phyloP scores from a whole-genome alignment of 2,113 vertebrate genomes.

The Platichthys stellatus region DNA sequence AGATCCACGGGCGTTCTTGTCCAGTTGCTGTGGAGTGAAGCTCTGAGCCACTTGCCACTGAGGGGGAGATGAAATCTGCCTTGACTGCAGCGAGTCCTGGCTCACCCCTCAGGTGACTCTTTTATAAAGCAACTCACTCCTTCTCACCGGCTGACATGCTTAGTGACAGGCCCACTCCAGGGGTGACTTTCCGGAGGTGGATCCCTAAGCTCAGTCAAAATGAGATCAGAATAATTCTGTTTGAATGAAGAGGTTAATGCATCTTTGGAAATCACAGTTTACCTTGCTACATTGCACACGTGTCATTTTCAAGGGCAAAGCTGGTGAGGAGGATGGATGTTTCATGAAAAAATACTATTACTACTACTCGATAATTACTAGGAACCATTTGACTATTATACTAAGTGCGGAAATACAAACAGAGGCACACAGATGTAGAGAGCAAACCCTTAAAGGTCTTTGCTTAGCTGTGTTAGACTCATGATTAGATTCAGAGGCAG shows the following conservation, averaged over 20 bases:
- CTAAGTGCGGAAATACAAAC: not conserved
- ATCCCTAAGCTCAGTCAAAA: conserved; percentile 6
- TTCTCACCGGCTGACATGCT: conserved; percentile 50
- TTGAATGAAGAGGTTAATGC: too few relatives aligned
- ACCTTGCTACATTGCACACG: not conserved
- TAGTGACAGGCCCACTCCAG: conserved; percentile 41
- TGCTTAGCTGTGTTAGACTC: not conserved
- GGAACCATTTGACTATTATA: too few relatives aligned
- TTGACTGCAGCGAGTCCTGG: conserved; percentile 55
- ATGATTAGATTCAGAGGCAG: not conserved
- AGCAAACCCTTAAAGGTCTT: not conserved
- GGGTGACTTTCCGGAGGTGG: conserved; percentile 17
- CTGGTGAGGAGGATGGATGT: not conserved
- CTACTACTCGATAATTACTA: not conserved
- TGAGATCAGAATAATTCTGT: not conserved
- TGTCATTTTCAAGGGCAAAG: not conserved
- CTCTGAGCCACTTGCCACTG: conserved; percentile 45
- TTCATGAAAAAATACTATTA: not conserved
- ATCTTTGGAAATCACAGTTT: not conserved
- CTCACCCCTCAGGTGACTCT: conserved; percentile 53
- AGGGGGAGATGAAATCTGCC: conserved; percentile 66
- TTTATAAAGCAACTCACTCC: conserved; percentile 45
- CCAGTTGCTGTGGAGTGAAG: conserved; percentile 38
- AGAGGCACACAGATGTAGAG: not conserved
- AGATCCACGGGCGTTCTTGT: conserved; percentile 31